Evolutionary conservation across 2,888 invertebrate genomes (phyloP).

Genomic region (Caenorhabditis imperialis): DNA sequence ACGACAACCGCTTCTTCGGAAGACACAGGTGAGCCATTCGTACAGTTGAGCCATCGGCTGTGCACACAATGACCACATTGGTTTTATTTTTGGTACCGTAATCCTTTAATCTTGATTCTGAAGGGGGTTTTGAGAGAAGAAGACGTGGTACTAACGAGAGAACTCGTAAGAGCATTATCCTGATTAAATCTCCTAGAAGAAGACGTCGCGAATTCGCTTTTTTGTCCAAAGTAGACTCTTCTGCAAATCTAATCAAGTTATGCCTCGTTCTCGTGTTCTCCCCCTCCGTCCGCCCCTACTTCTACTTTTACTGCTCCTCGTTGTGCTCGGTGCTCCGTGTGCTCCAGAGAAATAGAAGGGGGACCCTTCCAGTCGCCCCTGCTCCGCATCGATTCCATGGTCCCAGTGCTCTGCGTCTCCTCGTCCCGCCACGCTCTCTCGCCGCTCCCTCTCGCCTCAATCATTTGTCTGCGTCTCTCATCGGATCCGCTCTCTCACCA

Average conservation of each 20-base stretch:
- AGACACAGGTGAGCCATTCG: no score
- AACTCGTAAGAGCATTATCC: slow-evolving; percentile 43
- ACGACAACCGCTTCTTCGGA: no score
- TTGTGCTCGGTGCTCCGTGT: not conserved
- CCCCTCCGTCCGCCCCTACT: not conserved
- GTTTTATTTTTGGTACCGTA: no score
- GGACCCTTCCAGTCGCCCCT: slow-evolving; percentile 45
- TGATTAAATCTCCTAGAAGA: slow-evolving; percentile 30
- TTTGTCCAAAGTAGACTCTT: not conserved
- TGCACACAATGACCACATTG: no score
- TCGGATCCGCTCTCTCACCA: slow-evolving; percentile 38
- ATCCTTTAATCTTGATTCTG: no score
- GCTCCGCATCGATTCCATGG: slow-evolving; percentile 49
- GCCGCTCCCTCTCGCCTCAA: slow-evolving; percentile 28
- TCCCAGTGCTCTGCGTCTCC: slow-evolving; percentile 35
- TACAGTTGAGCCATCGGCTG: no score
- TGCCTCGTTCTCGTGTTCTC: slow-evolving; percentile 9
- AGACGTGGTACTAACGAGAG: not conserved
- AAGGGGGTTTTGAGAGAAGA: no score
- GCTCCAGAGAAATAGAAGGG: slow-evolving; percentile 29
- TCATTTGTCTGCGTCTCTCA: slow-evolving; percentile 46
- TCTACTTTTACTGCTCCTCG: slow-evolving; percentile 10
- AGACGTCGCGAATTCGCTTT: not conserved
- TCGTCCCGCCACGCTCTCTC: slow-evolving; percentile 15
- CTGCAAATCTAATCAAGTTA: slow-evolving; percentile 12